Conservation (phyloP, 2,797 vertebrate species). For the Cyprinella venusta region DNA sequence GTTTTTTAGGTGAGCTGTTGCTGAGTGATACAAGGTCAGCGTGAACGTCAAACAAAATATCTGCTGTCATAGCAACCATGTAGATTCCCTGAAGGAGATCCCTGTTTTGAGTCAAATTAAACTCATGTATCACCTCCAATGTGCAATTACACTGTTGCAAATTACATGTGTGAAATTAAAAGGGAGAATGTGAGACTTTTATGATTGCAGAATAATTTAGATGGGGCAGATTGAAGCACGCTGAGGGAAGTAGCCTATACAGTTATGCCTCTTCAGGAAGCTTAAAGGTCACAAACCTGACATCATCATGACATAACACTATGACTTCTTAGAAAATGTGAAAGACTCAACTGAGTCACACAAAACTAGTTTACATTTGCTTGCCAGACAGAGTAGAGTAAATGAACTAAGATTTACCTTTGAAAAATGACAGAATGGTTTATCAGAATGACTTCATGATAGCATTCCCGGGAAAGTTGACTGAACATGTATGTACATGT, state of each 20-base stretch:
- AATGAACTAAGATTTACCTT: not conserved
- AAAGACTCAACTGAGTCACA: not conserved
- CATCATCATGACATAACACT: not conserved
- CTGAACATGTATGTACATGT: not conserved
- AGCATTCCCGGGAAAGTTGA: not conserved
- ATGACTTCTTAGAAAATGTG: not conserved
- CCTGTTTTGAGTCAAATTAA: not conserved
- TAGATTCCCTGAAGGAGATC: conserved; percentile 11
- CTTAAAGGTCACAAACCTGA: conserved; percentile 22
- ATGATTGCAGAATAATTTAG: conserved; percentile 2
- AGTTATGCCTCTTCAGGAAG: conserved; percentile 10
- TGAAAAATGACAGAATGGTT: not conserved
- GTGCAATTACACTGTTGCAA: not conserved
- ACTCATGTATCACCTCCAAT: not conserved
- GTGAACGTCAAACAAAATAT: conserved; percentile 9
- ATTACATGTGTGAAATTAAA: conserved; percentile 12
- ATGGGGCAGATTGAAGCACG: conserved; percentile 7
- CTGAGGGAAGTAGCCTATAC: not conserved
- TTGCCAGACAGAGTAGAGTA: not conserved
- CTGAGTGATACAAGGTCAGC: conserved; percentile 32
- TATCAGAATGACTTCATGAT: not conserved
- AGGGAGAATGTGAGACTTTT: not conserved
- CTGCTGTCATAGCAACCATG: conserved; percentile 19
- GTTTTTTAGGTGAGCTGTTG: conserved; percentile 32
- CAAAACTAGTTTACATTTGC: not conserved